Base-by-base conservation (phyloP, 2,113 vertebrate genomes). In the Heterotis niloticus region DNA sequence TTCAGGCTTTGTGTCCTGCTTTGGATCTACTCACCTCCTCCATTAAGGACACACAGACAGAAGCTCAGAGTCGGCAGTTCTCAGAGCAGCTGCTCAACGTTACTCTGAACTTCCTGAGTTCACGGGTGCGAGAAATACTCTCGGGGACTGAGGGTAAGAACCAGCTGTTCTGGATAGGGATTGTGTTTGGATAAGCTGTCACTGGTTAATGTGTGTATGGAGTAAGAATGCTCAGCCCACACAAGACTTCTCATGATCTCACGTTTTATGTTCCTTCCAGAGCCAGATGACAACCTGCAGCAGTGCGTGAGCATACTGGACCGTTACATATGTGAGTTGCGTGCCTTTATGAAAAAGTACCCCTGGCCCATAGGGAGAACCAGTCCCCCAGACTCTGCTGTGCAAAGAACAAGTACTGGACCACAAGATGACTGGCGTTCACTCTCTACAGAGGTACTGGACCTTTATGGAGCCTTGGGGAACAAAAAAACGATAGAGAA, bases 31-130 rank as follows among this genome's bases (percentile, higher is more conserved):
- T 99, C 51, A 94, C 90, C 74, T 92, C 90, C 1, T 92, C 96
- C 0, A 94, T 99, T 88, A 92, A 82, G 82, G 96, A 94, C 18
- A 97, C 90, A 0, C 88, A 96, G 77, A 84, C 91, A 11, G 98
- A 99, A 85, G 88, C 95, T 52, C 95, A 97, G 78, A 96, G 95
- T 82, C 95, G 94, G 34, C 95, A 94, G 82, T 99, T 99, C 76
- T 96, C 96, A 0, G 96, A 99, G 75, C 97, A 99, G 74, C 91
- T 99, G 76, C 92, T 98, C 73, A 92, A 86, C 87, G 93, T 97
- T 82, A 95, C 96, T 0, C 75, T 97, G 60, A 82, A 81, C 76
- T 99, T 98, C 78, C 92, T 98, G 18, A 93, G 92, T 88, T 94
- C 88, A 20, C 95, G 97, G 84, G 91, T 96, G 78, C 89, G 89